Base-by-base conservation (phyloP, 2,797 vertebrate species). In the Hipposideros larvatus region DNA sequence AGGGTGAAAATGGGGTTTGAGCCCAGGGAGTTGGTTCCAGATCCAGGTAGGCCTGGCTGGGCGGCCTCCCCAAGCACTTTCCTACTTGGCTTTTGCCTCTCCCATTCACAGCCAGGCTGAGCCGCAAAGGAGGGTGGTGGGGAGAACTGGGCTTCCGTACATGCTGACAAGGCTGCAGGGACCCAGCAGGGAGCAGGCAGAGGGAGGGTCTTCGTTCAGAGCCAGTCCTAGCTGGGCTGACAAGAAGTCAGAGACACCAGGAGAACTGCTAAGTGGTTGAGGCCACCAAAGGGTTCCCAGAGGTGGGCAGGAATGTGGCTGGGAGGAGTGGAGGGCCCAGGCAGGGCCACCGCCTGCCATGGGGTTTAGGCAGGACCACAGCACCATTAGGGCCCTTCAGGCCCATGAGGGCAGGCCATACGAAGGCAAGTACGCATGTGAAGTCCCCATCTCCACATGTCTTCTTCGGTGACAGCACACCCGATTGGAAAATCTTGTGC, bases 191-290 rank as follows among this genome's bases (percentile, higher is more conserved):
- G 48, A 10, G 0, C 48, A 0, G 57, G 43, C n/a, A 55, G 48
- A 11, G 57, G 26, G 2, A 5, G 18, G 73, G 28, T 46, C 79
- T 51, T 34, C n/a, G 2, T 21, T 21, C 48, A 77, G 43, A 82
- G 22, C 61, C 82, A 28, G 22, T 46, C 74, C 55, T 46, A 4
- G 2, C 63, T 22, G 11, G 70, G 46, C 46, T 26, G 9, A 21
- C 3, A 18, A 6, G 21, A 34, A 14, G 34, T 8, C 11, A 24
- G 16, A 55, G 70, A 14, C 0, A 0, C 16, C 10, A 0, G 18
- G 5, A 59, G 4, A 8, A 5, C 48, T 48, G 15, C 59, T 24
- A 1, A 74, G n/a, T 5, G 31, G 5, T 21, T 31, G 77, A 80
- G 71, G 43, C 65, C 4, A 7, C 51, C 26, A 11, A 65, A 28